phyloP scores from a whole-genome alignment of 2,888 invertebrate genomes.

The Cryptus armator region DNA sequence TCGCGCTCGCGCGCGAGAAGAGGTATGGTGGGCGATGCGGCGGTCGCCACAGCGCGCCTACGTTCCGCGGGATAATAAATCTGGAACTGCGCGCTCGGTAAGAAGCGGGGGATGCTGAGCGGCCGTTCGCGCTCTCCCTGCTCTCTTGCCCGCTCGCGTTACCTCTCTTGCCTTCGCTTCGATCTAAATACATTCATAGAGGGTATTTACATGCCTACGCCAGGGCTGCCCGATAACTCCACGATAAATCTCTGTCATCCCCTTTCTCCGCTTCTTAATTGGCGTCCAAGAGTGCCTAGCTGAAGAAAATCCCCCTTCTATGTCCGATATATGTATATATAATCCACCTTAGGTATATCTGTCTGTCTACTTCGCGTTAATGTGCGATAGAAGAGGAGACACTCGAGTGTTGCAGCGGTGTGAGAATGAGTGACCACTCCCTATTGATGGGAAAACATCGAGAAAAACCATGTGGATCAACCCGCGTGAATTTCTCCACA shows the following conservation, averaged over 20 bases:
- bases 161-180: slow-evolving; percentile 65
- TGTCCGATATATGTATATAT: not conserved
- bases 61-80: slow-evolving; percentile 81
- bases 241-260: slow-evolving; percentile 76
- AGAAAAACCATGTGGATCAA: not conserved
- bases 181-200: slow-evolving; percentile 82
- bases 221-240: slow-evolving; percentile 76
- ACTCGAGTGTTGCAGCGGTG: not conserved
- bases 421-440: slow-evolving; percentile 11
- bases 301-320: slow-evolving; percentile 29
- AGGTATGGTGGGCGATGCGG: slow-evolving; percentile 77
- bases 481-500: not conserved
- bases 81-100: slow-evolving; percentile 70
- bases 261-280: slow-evolving; percentile 78
- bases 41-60: slow-evolving; percentile 72
- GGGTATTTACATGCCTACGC: slow-evolving; percentile 79
- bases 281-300: slow-evolving; percentile 63
- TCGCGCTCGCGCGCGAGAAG: too few species aligned
- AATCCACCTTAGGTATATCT: slow-evolving; percentile 2
- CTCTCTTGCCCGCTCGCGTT: slow-evolving; percentile 60
- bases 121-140: slow-evolving; percentile 39
- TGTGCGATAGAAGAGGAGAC: not conserved
- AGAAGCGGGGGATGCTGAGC: slow-evolving; percentile 67
- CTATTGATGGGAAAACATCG: not conserved
- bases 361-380: slow-evolving; percentile 31